Evolutionary conservation across 2,888 invertebrate species (phyloP), one percentile per base, ranked within the genome.

Genomic region (Apamea crenata): DNA sequence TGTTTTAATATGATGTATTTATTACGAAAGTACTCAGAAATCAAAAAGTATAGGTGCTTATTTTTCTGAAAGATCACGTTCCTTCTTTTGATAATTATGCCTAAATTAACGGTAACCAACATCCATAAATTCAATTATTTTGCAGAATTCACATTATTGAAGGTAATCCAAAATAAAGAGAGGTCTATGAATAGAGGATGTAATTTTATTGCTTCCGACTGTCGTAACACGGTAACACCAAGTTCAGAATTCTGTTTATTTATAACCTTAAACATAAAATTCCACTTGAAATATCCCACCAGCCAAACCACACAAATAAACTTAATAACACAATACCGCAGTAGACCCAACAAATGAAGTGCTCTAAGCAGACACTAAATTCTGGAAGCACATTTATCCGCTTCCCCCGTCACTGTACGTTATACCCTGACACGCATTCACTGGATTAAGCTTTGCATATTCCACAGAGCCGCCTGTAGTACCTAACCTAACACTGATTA

Each of bases 381-480:
- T 83, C 82, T 80, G 72, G 77, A 79, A 80, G 82, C 78, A 79
- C 87, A 87, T 89, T 88, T 84, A 87, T 87, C 89, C 79, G 75
- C 44, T 69, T 66, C 78, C 56, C 69, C 71, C 82, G 89, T 87
- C 89, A 87, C 83, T 86, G 87, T 89, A 87, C 86, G 87, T 89
- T 91, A 89, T 88, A 90, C 89, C 84, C 87, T 90, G 91, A 91
- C 90, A 92, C 90, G 91, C 92, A 92, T 92, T 91, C 89, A 90
- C 91, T 88, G 92, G 93, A 94, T 94, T 94, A 94, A 92, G 92
- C 93, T 93, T 91, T 93, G 94, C 93, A 94, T 94, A 94, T 94
- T 94, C 93, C 88, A 91, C 88, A 85, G 77, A 78, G 87, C 86
- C 87, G 81, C 83, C 83, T 84, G 84, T 80, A 80, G 88, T 75